Evolutionary conservation across 2,888 invertebrate genomes (phyloP).

Genomic region (Nyleta sp.): DNA sequence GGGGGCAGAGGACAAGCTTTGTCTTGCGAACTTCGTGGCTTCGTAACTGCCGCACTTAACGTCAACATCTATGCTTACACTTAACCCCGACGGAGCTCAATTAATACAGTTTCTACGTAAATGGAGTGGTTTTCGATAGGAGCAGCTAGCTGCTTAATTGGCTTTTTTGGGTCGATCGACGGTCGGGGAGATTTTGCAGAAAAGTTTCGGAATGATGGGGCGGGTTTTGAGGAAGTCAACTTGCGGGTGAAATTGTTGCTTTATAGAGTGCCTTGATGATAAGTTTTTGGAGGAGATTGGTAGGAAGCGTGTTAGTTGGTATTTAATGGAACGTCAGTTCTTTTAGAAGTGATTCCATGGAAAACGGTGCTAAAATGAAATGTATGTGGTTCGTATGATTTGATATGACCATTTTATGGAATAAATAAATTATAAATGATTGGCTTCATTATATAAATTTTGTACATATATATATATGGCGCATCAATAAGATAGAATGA

Average conservation of each 20-base stretch:
- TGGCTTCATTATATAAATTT: slow-evolving; percentile 50
- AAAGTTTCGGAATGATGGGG: too few relatives aligned
- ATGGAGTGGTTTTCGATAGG: slow-evolving; percentile 32
- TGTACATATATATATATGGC: slow-evolving; percentile 21
- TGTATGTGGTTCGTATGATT: too few relatives aligned
- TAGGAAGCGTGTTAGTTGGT: too few relatives aligned
- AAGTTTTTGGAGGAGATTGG: too few relatives aligned
- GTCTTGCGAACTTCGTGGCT: slow-evolving; percentile 70
- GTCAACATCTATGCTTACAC: slow-evolving; percentile 56
- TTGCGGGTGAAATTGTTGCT: too few relatives aligned
- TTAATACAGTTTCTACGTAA: slow-evolving; percentile 25
- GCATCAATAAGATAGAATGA: slow-evolving; percentile 47
- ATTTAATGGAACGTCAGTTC: too few relatives aligned
- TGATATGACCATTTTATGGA: slow-evolving; percentile 36
- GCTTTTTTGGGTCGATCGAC: too few relatives aligned
- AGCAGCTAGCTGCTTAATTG: background rate
- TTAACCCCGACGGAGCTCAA: slow-evolving; percentile 26
- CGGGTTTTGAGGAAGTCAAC: too few relatives aligned
- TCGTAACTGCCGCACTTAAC: slow-evolving; percentile 61
- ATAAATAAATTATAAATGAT: slow-evolving; percentile 50
- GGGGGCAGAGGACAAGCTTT: slow-evolving; percentile 64
- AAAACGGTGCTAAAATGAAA: too few relatives aligned
- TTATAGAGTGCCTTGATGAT: too few relatives aligned
- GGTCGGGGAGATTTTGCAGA: too few relatives aligned
- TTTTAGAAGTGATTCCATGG: too few relatives aligned